Conservation (phyloP, 2,113 vertebrate genomes). For the Morone saxatilis region DNA sequence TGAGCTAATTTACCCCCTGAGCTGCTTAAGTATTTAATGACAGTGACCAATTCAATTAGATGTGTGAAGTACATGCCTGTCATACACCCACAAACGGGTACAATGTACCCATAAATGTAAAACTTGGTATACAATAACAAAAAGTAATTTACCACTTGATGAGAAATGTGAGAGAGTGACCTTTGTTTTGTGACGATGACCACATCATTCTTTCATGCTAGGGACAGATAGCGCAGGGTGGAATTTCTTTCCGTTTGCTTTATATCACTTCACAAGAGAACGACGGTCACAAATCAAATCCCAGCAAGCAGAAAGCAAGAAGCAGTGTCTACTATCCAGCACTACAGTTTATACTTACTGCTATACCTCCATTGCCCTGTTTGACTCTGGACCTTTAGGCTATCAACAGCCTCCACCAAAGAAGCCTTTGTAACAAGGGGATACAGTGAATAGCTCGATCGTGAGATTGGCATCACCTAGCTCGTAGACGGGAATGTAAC, state of each 20-base stretch:
- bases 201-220: conserved; percentile 15
- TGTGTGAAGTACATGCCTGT: conserved; percentile 47
- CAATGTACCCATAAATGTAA: conserved; percentile 24
- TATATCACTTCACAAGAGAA: neutral
- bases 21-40: conserved; percentile 60
- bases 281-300: neutral
- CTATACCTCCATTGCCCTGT: neutral
- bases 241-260: conserved; percentile 7
- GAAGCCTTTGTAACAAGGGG: conserved; percentile 24
- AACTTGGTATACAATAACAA: neutral
- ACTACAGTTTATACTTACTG: neutral
- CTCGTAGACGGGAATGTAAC: conserved; percentile 30
- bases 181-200: conserved; percentile 46
- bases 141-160: neutral
- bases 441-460: conserved; percentile 29
- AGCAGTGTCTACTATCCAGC: neutral
- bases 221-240: neutral
- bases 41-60: conserved; percentile 61
- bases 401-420: conserved; percentile 3
- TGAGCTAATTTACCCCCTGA: conserved; percentile 54
- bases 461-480: conserved; percentile 71
- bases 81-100: neutral
- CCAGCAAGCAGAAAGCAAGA: neutral
- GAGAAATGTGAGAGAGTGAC: conserved; percentile 40
- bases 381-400: conserved; percentile 37